Evolutionary conservation across 2,888 invertebrate genomes (phyloP), one percentile per base, ranked within the genome.

Genomic region (Zaprionus bogoriensis): DNA sequence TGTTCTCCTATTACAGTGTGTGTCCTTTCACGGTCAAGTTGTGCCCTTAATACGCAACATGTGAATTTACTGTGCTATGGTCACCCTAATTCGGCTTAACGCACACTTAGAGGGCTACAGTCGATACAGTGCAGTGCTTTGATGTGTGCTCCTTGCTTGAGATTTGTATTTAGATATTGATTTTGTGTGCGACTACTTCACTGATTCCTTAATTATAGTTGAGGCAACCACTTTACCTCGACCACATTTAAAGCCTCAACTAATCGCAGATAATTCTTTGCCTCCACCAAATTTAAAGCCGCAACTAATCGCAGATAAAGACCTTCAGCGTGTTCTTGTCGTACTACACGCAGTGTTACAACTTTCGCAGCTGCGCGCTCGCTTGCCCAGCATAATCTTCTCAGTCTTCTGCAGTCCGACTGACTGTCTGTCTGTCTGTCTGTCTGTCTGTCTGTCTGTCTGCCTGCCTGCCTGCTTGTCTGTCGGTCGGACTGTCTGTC

Each of bases 301-400:
- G 10, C 17, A 7, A 22, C 12, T 22, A 23, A 51, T 41, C 22
- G 7, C 6, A 30, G 2, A 20, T 14, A 17, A 17, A 36, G 14
- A 36, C 14, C 42, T 42, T 32, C 17, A 19, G 19, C 23, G 30
- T 32, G 6, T 51, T 30, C 41, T 42, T 32, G 14, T 30, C 45
- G 27, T 45, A n/a, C 46, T 45, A n/a, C 46, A 22, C 12, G 28
- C 42, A 52, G 14, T 32, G 10, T 6, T 52, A 44, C 9, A 19
- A n/a, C 25, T 36, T n/a, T n/a, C 10, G n/a, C 7, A 46, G 36
- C 25, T 46, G 14, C 7, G 25, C 19, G 30, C 7, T 36, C 19
- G 30, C 23, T 38, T 17, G 32, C 32, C 17, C 32, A 36, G 17
- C 32, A 36, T 17, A 36, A 36, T 17, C 32, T 36, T 7, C 17